These are phyloP conservation scores for Halesus radiatus DNA, from an alignment of 1,140 invertebrate genomes.

Conservation along the genomic window DNA sequence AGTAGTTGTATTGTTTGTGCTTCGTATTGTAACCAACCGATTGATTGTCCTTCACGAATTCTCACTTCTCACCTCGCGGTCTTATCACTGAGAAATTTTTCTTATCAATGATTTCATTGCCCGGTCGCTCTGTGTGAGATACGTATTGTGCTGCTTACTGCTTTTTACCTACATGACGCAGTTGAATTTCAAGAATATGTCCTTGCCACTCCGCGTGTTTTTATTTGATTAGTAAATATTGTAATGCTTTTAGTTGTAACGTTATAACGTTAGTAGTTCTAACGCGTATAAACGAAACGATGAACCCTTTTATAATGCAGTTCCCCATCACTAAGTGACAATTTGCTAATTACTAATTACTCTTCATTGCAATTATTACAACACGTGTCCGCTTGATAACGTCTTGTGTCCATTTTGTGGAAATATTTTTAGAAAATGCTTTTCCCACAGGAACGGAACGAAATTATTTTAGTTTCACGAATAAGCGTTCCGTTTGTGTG, in stretches of 20 bases:
- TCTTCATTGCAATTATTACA: not conserved
- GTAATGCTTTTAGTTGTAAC: not conserved
- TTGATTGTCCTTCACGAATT: slow-evolving; percentile 1
- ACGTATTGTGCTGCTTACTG: no score
- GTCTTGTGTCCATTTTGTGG: slow-evolving; percentile 24
- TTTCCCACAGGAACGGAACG: slow-evolving; percentile 12
- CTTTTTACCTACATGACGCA: slow-evolving; percentile 6
- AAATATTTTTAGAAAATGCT: slow-evolving; percentile 39
- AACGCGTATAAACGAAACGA: no score
- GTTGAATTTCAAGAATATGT: slow-evolving; percentile 14
- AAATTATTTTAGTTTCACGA: slow-evolving; percentile 36
- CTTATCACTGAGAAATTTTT: slow-evolving; percentile 22
- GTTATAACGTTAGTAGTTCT: no score
- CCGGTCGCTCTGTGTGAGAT: not conserved
- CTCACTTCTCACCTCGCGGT: slow-evolving; percentile 7
- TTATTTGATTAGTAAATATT: not conserved
- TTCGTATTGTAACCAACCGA: no score
- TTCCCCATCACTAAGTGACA: not conserved
- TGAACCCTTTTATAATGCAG: not conserved
- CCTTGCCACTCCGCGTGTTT: slow-evolving; percentile 8
- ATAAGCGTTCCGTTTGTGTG: slow-evolving; percentile 28
- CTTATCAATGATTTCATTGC: slow-evolving; percentile 22
- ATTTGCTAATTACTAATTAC: not conserved
- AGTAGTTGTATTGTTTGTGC: no score
- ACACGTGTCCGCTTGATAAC: slow-evolving; percentile 26